Base-by-base conservation (phyloP, 1,140 invertebrate species). In the Holotrichia oblita region DNA sequence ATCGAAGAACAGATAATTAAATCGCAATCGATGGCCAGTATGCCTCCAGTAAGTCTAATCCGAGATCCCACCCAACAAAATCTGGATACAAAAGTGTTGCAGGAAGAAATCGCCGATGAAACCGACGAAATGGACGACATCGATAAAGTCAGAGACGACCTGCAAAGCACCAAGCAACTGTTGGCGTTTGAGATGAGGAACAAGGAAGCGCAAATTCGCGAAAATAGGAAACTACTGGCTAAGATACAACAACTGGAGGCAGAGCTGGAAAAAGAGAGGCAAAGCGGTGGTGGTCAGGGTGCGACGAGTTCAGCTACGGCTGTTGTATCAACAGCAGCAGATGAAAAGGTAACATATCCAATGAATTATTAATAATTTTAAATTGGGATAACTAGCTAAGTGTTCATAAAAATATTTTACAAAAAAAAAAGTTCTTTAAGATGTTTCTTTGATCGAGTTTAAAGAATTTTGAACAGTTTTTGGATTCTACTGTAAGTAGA, bases 91-190 rank as follows among this genome's bases (percentile, higher is more conserved):
- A 74, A 41, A 41, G 73, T 41, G 73, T 80, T 79, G 14, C 79
- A 85, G 84, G 85, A 86, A 77, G 85, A 86, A 79, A 83, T 85
- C 24, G 82, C 90, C 24, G 91, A 91, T 73, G 92, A 94, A 82
- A 90, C 92, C 22, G 94, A 95, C 83, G 94, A 96, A 81, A 91
- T 95, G 90, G 95, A 97, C 80, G 95, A 97, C 81, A 96, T 96
- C 81, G 95, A 97, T 83, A 95, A 94, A 85, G 92, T 96, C n/a
- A 90, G 95, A 79, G 96, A 97, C 83, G 96, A 97, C 86, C 89
- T 97, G 44, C 95, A 97, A 85, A 96, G 94, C 77, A 96, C 95
- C 1, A 97, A 97, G 87, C 95, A 97, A 87, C 93, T 97, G 89
- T 87, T 97, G 79, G 95, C 95, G 2, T 88, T 96, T 61, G 96